Base-by-base conservation (phyloP, 2,797 vertebrate genomes). In the Pipistrellus pygmaeus region DNA sequence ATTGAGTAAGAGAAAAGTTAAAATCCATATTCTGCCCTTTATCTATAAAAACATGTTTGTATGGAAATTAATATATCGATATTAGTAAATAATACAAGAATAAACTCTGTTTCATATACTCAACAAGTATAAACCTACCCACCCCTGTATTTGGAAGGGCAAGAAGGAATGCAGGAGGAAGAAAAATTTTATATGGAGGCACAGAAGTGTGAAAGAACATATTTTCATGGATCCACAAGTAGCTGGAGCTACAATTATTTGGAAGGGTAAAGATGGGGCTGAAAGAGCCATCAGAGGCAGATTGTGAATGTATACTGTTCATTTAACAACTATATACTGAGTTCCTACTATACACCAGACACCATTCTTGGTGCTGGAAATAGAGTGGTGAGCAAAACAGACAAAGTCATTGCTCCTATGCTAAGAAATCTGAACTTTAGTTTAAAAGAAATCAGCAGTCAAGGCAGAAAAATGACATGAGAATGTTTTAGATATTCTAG, bases 1-100 rank as follows among this genome's bases (percentile, higher is more conserved):
- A 97, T 32, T 55, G 78, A 27, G 80, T 78, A 4, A 62, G 1
- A 94, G 69, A 96, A 96, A 95, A 96, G 96, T 93, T 95, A 80
- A 96, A 92, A 62, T 69, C 21, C 15, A 73, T 35, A 80, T 71
- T 89, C 44, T 93, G 14, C 66, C 21, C 82, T 94, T 78, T 53
- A 90, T 5, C 27, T 8, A 76, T 0, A 91, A 30, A 92, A 90
- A 91, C 68, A 95, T 46, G 27, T 62, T 30, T 30, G 27, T 62
- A 62, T 30, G 27, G 60, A 62, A 62, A 62, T 12, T 62, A 76
- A 77, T 53, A 21, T 27, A n/a, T n/a, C n/a, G n/a, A n/a, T n/a
- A 76, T 23, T 53, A 77, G 41, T 41, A 71, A 71, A 71, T 41
- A 53, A 75, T n/a, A 75, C 8, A 51, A 76, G 18, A 77, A 53